phyloP scores from a whole-genome alignment of 2,797 vertebrate genomes.

The Intellagama lesueurii region DNA sequence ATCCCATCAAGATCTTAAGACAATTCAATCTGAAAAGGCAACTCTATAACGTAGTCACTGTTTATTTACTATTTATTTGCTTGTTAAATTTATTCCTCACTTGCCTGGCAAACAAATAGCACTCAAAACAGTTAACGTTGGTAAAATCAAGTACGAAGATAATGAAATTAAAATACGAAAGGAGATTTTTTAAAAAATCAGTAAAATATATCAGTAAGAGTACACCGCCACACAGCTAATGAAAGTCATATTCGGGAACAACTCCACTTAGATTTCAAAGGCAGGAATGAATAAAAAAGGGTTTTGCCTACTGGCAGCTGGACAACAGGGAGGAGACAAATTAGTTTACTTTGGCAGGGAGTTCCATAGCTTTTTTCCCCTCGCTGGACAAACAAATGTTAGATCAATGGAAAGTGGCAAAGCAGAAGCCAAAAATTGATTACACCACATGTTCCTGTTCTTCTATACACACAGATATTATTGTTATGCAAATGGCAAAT shows the following conservation, averaged over 20 bases:
- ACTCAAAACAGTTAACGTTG: background rate
- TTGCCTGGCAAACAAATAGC: background rate
- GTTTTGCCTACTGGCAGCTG: too few relatives aligned
- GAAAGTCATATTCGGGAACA: background rate
- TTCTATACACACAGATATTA: background rate
- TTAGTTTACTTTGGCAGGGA: too few relatives aligned
- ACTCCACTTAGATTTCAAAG: background rate
- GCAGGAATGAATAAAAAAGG: background rate
- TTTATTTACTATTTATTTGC: background rate
- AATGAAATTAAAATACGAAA: background rate
- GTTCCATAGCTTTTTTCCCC: too few relatives aligned
- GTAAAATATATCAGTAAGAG: background rate
- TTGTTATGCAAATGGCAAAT: background rate
- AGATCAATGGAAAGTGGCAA: background rate
- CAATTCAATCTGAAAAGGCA: conserved; percentile 21
- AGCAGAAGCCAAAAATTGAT: background rate
- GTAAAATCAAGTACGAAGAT: background rate
- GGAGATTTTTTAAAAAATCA: background rate
- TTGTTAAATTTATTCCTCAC: background rate
- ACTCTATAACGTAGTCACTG: background rate
- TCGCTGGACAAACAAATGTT: background rate
- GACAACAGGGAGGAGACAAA: too few relatives aligned
- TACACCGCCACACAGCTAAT: background rate
- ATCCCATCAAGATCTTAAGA: background rate
- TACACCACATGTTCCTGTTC: fast-evolving